Evolutionary conservation across 2,888 invertebrate species (phyloP), one percentile per base, ranked within the genome.

Genomic region (Lithophane semibrunnea): DNA sequence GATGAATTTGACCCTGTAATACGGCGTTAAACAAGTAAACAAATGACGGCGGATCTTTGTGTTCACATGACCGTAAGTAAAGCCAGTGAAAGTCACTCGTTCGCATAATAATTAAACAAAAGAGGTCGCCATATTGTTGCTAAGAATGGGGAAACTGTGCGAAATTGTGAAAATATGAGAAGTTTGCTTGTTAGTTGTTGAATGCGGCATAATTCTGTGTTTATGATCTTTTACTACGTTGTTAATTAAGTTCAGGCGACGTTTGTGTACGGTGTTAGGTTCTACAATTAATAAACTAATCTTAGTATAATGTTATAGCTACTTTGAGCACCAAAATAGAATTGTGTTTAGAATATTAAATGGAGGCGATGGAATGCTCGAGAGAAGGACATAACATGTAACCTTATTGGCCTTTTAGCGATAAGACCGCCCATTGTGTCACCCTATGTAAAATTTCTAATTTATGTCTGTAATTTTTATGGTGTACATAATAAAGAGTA

Each of bases 71-170:
- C 68, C 60, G n/a, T 61, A 21, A 24, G 29, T 8, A 21, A 44
- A 61, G 18, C 12, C 7, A 80, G 86, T 74, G 86, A 86, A 84
- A 86, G 86, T 82, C 21, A 0, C 42, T 16, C 42, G 37, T 80
- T 84, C 79, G 56, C 82, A 84, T 82, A 69, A 60, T 79, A 86
- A 86, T 64, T 78, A 52, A 60, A 60, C 54, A 56, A 80, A 67
- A 63, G 66, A 29, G n/a, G 13, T 9, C 21, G 73, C 76, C 79
- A 82, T 82, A 61, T 84, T 83, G 83, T 79, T 52, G 13, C 52
- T 18, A 29, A 29, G 24, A 61, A 52, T 47, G 13, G 47, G 29
- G 63, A 70, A 79, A 82, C 56, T 73, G 69, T 73, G 79, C 13
- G 73, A 73, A 69, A 37, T 65, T 54, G 54, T 44, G 49, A n/a